A percentile compares a stretch with the other conserved stretches of the same genome.
phyloP scores from a whole-genome alignment of 2,113 vertebrate species.

The Dasyprocta punctata region DNA sequence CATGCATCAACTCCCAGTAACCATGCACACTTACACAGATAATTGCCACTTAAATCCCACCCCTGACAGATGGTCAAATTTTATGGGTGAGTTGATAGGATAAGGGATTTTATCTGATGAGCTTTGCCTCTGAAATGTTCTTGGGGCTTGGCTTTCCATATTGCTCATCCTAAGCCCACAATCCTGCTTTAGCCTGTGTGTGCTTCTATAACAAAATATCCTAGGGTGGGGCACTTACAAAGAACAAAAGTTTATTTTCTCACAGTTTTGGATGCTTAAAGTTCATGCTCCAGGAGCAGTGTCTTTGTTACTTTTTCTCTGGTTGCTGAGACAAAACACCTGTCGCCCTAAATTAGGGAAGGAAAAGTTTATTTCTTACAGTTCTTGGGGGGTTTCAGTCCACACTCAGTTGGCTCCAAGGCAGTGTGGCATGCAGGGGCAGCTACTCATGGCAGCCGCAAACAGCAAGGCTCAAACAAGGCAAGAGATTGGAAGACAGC shows the following conservation, averaged over 20 bases:
- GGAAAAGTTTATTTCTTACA: too few species aligned
- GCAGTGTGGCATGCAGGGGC: too few species aligned
- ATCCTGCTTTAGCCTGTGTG: not conserved
- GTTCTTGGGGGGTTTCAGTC: too few species aligned
- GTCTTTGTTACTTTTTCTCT: too few species aligned
- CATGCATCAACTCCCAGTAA: slow-evolving; percentile 1
- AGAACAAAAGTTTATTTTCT: not conserved
- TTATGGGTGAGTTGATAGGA: not conserved
- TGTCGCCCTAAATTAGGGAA: too few species aligned
- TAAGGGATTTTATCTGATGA: not conserved
- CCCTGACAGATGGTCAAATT: not conserved
- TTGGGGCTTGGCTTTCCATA: not conserved
- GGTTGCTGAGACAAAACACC: too few species aligned
- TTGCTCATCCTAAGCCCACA: not conserved
- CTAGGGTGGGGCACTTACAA: not conserved
- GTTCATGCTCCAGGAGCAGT: not conserved
- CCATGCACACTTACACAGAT: not conserved
- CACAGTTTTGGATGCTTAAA: not conserved
- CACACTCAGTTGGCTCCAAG: too few species aligned
- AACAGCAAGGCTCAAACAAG: too few species aligned
- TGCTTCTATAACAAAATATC: not conserved
- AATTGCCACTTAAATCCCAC: slow-evolving; percentile 12
- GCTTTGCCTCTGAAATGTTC: not conserved
- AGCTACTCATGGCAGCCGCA: too few species aligned
- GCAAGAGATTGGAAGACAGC: too few species aligned